Conservation (phyloP, 2,888 invertebrate species). For the Sisyra nigra region DNA sequence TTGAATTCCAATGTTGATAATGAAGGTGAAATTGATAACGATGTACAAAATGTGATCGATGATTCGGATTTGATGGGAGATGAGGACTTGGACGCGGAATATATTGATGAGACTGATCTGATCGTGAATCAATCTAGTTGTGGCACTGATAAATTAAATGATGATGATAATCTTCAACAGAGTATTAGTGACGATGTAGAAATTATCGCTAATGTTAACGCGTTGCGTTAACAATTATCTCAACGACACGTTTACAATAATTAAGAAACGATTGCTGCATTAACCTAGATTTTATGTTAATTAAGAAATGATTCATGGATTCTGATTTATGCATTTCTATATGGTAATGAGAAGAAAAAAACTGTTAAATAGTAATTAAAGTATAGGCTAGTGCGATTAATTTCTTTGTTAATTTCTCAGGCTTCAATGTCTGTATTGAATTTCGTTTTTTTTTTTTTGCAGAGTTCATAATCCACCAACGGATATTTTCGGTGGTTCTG, state of each 20-base stretch:
- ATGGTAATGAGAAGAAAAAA: too few relatives aligned
- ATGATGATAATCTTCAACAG: neutral
- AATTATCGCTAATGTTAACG: constrained; percentile 1
- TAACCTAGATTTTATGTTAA: too few relatives aligned
- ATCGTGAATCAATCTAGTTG: neutral
- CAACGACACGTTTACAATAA: too few relatives aligned
- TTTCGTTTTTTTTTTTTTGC: constrained; percentile 16
- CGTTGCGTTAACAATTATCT: too few relatives aligned
- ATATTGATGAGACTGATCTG: neutral
- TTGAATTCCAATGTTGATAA: neutral
- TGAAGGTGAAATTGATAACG: neutral
- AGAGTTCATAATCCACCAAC: constrained; percentile 27
- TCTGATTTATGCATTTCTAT: too few relatives aligned
- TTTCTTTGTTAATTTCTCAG: too few relatives aligned
- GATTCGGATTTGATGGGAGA: too few relatives aligned
- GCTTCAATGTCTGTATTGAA: too few relatives aligned
- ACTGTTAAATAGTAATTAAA: too few relatives aligned
- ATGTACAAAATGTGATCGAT: neutral
- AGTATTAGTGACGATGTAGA: constrained; percentile 2
- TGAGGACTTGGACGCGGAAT: neutral
- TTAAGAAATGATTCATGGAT: too few relatives aligned
- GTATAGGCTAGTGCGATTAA: too few relatives aligned
- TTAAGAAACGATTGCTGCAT: too few relatives aligned
- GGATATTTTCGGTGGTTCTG: constrained; percentile 24
- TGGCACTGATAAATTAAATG: constrained; percentile 2